Conservation (phyloP, 2,888 invertebrate species). For the Drosophila lacicola region DNA sequence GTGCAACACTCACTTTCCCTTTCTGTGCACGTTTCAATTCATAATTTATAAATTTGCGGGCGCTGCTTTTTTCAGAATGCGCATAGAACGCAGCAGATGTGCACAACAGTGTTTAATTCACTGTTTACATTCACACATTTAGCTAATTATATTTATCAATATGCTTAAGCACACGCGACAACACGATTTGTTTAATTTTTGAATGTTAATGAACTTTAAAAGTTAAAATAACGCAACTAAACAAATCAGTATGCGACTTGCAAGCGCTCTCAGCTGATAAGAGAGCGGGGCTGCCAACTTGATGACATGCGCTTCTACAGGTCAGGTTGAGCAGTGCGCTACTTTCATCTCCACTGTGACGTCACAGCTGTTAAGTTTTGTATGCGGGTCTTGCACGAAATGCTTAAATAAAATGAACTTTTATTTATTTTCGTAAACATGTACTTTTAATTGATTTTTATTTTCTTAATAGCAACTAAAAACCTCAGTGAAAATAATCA, state of each 20-base stretch:
- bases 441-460: too few relatives aligned
- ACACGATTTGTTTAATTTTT: not conserved
- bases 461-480: not conserved
- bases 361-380: constrained; percentile 20
- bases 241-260: constrained; percentile 39
- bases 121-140: constrained; percentile 4
- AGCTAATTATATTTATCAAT: not conserved
- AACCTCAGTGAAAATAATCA: not conserved
- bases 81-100: constrained; percentile 18
- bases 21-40: constrained; percentile 55
- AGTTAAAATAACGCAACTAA: constrained; percentile 48
- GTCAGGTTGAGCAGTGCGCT: constrained; percentile 10
- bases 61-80: constrained; percentile 22
- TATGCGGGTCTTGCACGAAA: not conserved
- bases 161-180: constrained; percentile 2
- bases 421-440: not conserved
- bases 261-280: constrained; percentile 55
- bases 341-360: constrained; percentile 3
- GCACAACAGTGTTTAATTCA: constrained; percentile 9
- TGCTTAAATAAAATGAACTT: not conserved
- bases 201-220: constrained; percentile 14
- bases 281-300: constrained; percentile 48
- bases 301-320: constrained; percentile 6
- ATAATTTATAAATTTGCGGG: constrained; percentile 36
- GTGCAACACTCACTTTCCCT: constrained; percentile 60